Evolutionary conservation across 2,797 vertebrate genomes (phyloP).

Genomic region (Eulemur coronatus): DNA sequence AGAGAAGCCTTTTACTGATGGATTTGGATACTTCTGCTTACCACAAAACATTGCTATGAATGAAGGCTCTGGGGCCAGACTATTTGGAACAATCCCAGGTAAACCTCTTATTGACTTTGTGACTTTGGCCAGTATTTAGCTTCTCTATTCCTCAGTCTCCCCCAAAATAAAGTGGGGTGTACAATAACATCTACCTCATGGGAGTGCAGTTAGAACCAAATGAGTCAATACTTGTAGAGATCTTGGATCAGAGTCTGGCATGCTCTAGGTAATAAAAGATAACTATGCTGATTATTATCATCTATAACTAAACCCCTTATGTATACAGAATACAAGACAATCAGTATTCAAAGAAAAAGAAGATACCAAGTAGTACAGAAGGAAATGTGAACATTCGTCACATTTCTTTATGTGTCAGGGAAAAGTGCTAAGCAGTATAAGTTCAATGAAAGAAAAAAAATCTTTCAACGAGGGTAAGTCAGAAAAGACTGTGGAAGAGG

Average conservation of each 20-base stretch:
- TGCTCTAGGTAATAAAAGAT: not conserved
- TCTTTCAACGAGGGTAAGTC: too few relatives aligned
- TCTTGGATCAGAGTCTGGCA: not conserved
- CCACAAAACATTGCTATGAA: not conserved
- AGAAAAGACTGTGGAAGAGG: not conserved
- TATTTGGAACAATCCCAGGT: not conserved
- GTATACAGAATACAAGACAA: not conserved
- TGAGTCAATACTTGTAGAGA: not conserved
- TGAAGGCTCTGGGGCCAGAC: not conserved
- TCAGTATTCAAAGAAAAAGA: not conserved
- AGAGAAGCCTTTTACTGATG: not conserved
- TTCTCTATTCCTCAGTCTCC: not conserved
- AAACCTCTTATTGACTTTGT: not conserved
- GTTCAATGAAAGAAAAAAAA: not conserved
- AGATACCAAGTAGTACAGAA: not conserved
- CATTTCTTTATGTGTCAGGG: not conserved
- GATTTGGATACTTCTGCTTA: not conserved
- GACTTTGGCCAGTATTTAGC: not conserved
- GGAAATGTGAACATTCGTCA: not conserved
- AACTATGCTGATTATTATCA: not conserved
- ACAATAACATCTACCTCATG: not conserved
- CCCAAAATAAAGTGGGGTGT: not conserved
- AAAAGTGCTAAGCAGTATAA: not conserved
- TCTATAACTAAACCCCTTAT: not conserved
- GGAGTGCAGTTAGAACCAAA: not conserved